Conservation (phyloP, 2,113 vertebrate genomes). For the Alaudala cheleensis region DNA sequence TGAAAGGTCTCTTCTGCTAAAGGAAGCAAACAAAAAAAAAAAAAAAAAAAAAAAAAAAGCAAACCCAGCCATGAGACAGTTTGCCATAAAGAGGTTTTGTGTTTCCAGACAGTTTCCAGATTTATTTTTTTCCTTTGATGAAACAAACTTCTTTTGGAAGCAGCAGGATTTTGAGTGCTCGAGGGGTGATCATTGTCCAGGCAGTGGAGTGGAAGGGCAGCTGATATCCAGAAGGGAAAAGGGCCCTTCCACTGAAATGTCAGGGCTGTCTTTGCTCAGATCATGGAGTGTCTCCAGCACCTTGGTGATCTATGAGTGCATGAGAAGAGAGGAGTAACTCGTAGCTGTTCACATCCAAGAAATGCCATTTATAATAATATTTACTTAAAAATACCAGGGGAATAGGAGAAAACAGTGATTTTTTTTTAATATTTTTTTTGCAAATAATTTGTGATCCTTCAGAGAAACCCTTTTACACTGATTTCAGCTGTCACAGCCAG, state of each 20-base stretch:
- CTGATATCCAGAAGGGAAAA: background rate
- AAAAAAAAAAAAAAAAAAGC: too few species aligned
- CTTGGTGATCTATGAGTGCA: background rate
- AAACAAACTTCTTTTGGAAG: background rate
- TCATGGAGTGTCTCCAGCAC: constrained; percentile 31
- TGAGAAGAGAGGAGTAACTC: constrained; percentile 28
- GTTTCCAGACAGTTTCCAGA: background rate
- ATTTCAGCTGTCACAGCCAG: background rate
- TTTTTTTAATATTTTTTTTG: background rate
- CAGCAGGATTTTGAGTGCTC: background rate
- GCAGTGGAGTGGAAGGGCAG: constrained; percentile 16
- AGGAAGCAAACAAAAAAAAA: background rate
- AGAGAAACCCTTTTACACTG: background rate
- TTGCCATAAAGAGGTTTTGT: background rate
- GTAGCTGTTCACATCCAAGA: constrained; percentile 8
- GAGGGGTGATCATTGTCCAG: background rate
- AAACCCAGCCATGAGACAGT: background rate
- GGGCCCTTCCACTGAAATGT: constrained; percentile 44
- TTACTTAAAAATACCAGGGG: background rate
- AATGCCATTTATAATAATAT: background rate
- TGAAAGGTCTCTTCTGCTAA: background rate
- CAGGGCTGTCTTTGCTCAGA: constrained; percentile 33
- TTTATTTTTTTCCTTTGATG: background rate
- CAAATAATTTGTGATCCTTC: background rate
- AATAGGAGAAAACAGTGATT: fast-evolving